A percentile compares a stretch with the other conserved stretches of the same genome.
phyloP scores from a whole-genome alignment of 2,113 vertebrate genomes.

The Cercopithecus mona region DNA sequence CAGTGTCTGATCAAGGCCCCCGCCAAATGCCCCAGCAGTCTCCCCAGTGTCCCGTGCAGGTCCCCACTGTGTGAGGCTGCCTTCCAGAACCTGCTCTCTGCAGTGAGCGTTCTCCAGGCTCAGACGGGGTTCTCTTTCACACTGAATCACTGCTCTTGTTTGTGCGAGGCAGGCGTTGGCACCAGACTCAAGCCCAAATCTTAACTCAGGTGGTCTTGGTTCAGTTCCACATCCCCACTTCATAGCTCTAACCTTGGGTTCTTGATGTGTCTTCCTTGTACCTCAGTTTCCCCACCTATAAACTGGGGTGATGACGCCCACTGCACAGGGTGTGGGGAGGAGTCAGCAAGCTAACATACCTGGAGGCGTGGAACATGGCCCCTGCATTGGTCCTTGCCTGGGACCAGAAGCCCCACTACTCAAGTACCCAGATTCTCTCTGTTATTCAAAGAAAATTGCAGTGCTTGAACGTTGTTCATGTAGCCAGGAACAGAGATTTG shows the following conservation, averaged over 20 bases:
- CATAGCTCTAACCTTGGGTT: too few relatives aligned
- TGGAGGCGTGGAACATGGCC: rapidly evolving
- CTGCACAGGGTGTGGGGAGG: too few relatives aligned
- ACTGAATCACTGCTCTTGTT: rapidly evolving
- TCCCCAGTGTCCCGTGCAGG: rapidly evolving
- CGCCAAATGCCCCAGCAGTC: rapidly evolving
- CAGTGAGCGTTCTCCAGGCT: not conserved
- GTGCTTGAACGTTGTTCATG: rapidly evolving
- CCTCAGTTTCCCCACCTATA: not conserved
- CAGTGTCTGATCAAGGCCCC: not conserved
- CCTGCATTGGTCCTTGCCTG: rapidly evolving
- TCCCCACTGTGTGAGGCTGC: not conserved
- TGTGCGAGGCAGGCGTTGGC: rapidly evolving
- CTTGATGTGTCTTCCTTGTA: rapidly evolving
- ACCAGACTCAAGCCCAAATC: rapidly evolving
- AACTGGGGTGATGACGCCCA: too few relatives aligned
- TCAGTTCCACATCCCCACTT: rapidly evolving
- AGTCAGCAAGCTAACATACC: rapidly evolving
- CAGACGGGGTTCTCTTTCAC: rapidly evolving
- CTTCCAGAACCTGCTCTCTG: not conserved
- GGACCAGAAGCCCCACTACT: rapidly evolving
- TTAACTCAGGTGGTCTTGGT: too few relatives aligned
- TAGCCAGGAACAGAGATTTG: not conserved
- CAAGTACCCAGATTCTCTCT: rapidly evolving
- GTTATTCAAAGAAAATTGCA: not conserved